Conservation (phyloP, 2,888 invertebrate genomes). For the Eupithecia subfuscata region DNA sequence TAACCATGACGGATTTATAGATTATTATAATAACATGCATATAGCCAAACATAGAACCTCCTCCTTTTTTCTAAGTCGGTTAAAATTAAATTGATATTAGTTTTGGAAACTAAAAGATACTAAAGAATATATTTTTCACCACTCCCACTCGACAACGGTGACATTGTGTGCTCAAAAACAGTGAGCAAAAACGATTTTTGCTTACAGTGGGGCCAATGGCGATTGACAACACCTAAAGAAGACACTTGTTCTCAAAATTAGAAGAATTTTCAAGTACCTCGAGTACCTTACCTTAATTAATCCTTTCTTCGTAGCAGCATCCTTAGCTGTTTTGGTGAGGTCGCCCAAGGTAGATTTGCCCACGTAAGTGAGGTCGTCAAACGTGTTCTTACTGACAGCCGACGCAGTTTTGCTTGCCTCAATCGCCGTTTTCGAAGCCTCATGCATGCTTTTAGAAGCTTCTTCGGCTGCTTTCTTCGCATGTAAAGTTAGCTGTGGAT, state of each 20-base stretch:
- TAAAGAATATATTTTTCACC: background rate
- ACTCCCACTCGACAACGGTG: background rate
- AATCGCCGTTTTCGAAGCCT: constrained; percentile 92
- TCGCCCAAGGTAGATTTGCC: constrained; percentile 96
- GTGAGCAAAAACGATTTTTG: background rate
- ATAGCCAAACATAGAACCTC: too few relatives aligned
- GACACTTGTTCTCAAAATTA: background rate
- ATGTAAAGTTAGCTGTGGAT: constrained; percentile 89
- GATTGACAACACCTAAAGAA: background rate
- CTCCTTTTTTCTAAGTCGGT: too few relatives aligned
- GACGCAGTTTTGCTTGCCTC: constrained; percentile 95
- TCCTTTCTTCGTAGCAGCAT: constrained; percentile 93
- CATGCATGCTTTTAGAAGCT: constrained; percentile 91
- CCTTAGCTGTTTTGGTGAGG: constrained; percentile 95
- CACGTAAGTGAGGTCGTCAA: constrained; percentile 94
- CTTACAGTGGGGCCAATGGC: background rate
- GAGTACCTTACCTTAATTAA: constrained; percentile 85
- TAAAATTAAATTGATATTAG: background rate
- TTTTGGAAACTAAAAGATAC: background rate
- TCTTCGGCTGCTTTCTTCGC: constrained; percentile 95
- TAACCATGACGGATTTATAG: too few relatives aligned
- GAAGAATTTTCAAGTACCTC: background rate
- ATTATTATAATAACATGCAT: too few relatives aligned
- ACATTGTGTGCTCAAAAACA: background rate
- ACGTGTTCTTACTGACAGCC: constrained; percentile 93